Base-by-base conservation (phyloP, 2,888 invertebrate species). In the Drosophila monieri region DNA sequence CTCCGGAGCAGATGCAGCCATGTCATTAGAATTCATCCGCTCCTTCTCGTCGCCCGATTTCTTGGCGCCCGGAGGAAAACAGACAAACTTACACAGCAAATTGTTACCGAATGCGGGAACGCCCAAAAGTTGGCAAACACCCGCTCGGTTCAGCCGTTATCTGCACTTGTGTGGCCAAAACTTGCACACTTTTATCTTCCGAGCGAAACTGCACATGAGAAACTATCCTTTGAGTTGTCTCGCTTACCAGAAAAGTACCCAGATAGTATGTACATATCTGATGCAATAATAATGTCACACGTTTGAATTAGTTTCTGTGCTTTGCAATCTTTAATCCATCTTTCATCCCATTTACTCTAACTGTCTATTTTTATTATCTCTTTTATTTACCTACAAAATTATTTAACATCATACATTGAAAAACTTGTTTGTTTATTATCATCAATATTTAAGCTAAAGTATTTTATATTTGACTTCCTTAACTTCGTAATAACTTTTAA, bases 11-110 rank as follows among this genome's bases (percentile, higher is more conserved):
- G 44, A 64, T 66, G 66, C 66, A 32, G 44, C 12, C 52, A 37
- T 35, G 51, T 39, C 66, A 61, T 61, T 61, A 61, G 60, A 60
- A 60, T 35, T 35, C 35, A 35, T 14, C 23, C 14, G 15, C 21
- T 30, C 12, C 21, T 43, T 23, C 18, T 10, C 37, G 44, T 27
- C 30, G n/a, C 21, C 30, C 9, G 37, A 30, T 41, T 23, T 32
- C 30, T 6, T 60, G 60, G 60, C 60, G 60, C 61, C 46, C 10
- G 25, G 32, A 32, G 60, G 35, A 18, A 35, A 59, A 25, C 25
- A 15, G 32, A n/a, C 23, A 23, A 15, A 4, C 32, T 12, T 18
- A 30, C 18, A 12, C 3, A 30, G 27, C 3, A 39, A 55, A 18
- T 21, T 21, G 21, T n/a, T 30, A n/a, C n/a, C 6, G 10, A 47